These are phyloP conservation scores for Apamea monoglypha DNA, from an alignment of 2,888 invertebrate species.

Conservation along the genomic window DNA sequence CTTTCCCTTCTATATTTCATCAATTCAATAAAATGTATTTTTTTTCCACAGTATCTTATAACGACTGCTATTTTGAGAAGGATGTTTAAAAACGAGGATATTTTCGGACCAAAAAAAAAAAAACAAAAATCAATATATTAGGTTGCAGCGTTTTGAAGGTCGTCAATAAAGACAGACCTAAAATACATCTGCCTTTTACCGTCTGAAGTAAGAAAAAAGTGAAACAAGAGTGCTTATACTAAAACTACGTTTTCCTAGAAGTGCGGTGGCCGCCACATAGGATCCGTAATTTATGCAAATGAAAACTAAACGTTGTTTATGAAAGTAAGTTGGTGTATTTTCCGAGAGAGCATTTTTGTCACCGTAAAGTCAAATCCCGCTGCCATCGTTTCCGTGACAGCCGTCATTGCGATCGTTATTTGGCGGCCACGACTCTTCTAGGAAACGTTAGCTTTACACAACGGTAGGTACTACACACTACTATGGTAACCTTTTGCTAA, in stretches of 20 bases:
- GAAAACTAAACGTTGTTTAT: neutral
- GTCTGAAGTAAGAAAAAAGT: neutral
- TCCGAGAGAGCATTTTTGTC: neutral
- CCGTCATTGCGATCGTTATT: neutral
- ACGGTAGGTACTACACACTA: neutral
- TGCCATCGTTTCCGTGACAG: neutral
- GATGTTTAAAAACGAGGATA: neutral
- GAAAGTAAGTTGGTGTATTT: neutral
- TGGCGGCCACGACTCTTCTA: neutral
- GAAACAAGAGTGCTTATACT: neutral
- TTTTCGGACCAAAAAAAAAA: no score
- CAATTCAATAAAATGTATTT: neutral
- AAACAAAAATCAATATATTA: no score
- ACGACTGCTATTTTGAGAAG: neutral
- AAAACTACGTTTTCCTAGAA: neutral
- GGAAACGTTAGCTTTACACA: neutral
- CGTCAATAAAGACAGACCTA: neutral
- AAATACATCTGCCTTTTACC: neutral
- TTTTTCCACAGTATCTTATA: neutral
- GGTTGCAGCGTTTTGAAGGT: neutral
- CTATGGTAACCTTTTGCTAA: neutral
- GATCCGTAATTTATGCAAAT: neutral
- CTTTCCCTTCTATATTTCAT: neutral
- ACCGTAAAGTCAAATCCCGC: neutral
- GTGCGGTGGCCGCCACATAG: neutral